Conservation (phyloP, 2,113 vertebrate species). For the Ptilonorhynchus violaceus region DNA sequence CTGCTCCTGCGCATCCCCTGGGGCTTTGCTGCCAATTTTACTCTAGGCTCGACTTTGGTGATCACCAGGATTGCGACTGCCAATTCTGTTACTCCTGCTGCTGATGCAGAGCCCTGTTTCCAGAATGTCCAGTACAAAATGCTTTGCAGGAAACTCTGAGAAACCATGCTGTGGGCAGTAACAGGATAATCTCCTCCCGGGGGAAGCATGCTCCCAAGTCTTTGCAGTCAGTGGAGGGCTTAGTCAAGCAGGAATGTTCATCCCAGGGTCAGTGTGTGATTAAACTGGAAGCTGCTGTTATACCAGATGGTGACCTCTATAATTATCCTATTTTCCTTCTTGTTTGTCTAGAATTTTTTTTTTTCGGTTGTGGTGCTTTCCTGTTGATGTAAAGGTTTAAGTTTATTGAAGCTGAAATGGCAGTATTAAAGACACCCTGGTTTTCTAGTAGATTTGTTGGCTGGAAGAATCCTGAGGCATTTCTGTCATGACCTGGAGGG, state of each 20-base stretch:
- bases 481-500: background rate
- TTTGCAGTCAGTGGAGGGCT: background rate
- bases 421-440: background rate
- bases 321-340: conserved; percentile 58
- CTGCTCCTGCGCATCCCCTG: no score
- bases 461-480: background rate
- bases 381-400: background rate
- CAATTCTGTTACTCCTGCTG: background rate
- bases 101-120: background rate
- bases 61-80: background rate
- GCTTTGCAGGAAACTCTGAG: background rate
- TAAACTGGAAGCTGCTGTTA: conserved; percentile 54
- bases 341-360: background rate
- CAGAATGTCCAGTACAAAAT: background rate
- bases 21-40: background rate
- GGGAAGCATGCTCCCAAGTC: background rate
- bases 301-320: conserved; percentile 58
- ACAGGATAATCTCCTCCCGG: background rate
- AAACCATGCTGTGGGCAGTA: background rate
- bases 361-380: background rate
- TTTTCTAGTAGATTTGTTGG: background rate
- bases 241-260: background rate
- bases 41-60: background rate
- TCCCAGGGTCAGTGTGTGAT: conserved; percentile 49
- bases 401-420: background rate